These are phyloP conservation scores for Ischnura elegans DNA, from an alignment of 2,888 invertebrate species.

Conservation along the genomic window DNA sequence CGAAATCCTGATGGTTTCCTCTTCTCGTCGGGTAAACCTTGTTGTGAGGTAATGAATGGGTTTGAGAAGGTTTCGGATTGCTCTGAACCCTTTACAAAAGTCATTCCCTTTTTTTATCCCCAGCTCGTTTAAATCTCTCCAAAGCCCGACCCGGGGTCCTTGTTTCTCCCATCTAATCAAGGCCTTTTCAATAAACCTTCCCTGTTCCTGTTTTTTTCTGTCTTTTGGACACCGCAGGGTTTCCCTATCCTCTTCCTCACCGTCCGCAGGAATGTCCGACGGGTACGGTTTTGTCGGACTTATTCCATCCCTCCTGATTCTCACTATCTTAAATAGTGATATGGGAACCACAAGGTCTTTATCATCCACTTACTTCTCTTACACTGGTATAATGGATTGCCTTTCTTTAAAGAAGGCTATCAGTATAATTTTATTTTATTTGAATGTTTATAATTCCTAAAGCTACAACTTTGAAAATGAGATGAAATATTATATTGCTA, in stretches of 20 bases:
- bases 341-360: too few species aligned
- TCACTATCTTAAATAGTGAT: neutral
- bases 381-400: too few species aligned
- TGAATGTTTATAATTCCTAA: too few species aligned
- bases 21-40: neutral
- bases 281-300: neutral
- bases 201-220: neutral
- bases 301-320: conserved; percentile 4
- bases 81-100: neutral
- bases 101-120: neutral
- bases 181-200: neutral
- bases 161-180: neutral
- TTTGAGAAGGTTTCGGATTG: neutral
- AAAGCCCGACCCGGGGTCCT: neutral
- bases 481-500: too few species aligned
- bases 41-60: neutral
- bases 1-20: neutral
- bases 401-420: too few species aligned
- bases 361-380: too few species aligned
- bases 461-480: too few species aligned
- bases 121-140: neutral
- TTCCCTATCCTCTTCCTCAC: neutral
- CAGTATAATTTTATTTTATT: too few species aligned
- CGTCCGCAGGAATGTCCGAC: neutral
- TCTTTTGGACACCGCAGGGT: neutral